Evolutionary conservation across 2,888 invertebrate species (phyloP).

Genomic region (Pedicia rivosa): DNA sequence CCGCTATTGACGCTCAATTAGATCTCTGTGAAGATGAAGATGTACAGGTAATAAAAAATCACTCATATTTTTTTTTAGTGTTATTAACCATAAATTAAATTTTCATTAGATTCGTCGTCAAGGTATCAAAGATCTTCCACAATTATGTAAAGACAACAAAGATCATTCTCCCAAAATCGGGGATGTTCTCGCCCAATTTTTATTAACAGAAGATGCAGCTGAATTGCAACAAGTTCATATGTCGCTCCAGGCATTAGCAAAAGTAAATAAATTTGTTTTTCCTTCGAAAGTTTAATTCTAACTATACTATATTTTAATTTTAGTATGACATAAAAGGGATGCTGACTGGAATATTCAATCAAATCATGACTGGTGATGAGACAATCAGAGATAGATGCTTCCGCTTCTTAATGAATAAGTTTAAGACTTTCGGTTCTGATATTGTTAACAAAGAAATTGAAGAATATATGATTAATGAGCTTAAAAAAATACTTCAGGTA

Average conservation of each 20-base stretch:
- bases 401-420: slow-evolving; percentile 70
- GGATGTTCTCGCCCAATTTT: slow-evolving; percentile 79
- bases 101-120: slow-evolving; percentile 69
- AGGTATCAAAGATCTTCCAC: slow-evolving; percentile 82
- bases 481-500: slow-evolving; percentile 71
- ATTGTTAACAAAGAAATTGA: slow-evolving; percentile 72
- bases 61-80: not conserved
- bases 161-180: slow-evolving; percentile 75
- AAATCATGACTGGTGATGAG: slow-evolving; percentile 53
- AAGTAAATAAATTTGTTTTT: slow-evolving; percentile 15
- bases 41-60: slow-evolving; percentile 45
- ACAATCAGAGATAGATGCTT: slow-evolving; percentile 71
- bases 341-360: slow-evolving; percentile 49
- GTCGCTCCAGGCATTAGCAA: slow-evolving; percentile 48
- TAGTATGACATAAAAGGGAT: slow-evolving; percentile 34
- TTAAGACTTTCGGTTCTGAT: slow-evolving; percentile 62
- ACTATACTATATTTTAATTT: not conserved
- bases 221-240: slow-evolving; percentile 75
- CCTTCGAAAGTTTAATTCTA: not conserved
- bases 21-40: slow-evolving; percentile 95
- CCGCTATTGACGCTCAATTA: slow-evolving; percentile 80
- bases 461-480: slow-evolving; percentile 65
- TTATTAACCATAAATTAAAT: slow-evolving; percentile 4
- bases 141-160: slow-evolving; percentile 69
- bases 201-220: slow-evolving; percentile 70